Base-by-base conservation (phyloP, 2,797 vertebrate genomes). In the Neopelma chrysocephalum region DNA sequence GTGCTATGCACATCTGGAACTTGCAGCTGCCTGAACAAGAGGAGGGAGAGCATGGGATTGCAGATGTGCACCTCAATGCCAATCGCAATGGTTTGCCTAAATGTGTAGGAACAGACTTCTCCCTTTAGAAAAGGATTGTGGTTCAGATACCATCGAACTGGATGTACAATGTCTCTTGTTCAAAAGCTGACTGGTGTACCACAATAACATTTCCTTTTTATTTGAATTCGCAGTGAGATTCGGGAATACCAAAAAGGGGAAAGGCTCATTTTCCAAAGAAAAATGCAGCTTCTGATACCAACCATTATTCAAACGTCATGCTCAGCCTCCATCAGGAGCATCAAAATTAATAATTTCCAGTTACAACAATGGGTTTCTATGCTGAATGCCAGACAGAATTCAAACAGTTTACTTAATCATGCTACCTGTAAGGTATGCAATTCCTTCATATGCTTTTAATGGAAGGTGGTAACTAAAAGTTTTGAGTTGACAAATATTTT, bases 291-390 rank as follows among this genome's bases (percentile, higher is more conserved):
- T 88, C 87, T 87, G 62, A 82, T 93, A 70, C 22, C 56, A 94
- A 87, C 48, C 0, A 0, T 53, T 75, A 94, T 78, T 89, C 65
- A 95, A 88, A 83, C 56, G 65, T 92, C 6, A 27, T 72, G 82
- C 82, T 93, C 86, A 64, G 57, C 34, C 48, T 91, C 70, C 80
- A 86, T 50, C 40, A 75, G 45, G 54, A 64, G 26, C 38, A 85
- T 43, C 73, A 71, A 93, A 90, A 93, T 36, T 43, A 97, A 89
- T 92, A 78, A 76, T 87, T 96, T 90, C 60, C 51, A 36, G 57
- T 57, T 79, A 81, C 22, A 79, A 60, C 45, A 90, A 73, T 45
- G 77, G 32, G 13, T 90, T 95, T 48, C 38, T 56, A 45, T 79
- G 57, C n/a, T 85, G 36, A 60, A 82, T 6, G 10, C 23, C 43